Evolutionary conservation across 2,797 vertebrate genomes (phyloP).

Genomic region (Prionace glauca): DNA sequence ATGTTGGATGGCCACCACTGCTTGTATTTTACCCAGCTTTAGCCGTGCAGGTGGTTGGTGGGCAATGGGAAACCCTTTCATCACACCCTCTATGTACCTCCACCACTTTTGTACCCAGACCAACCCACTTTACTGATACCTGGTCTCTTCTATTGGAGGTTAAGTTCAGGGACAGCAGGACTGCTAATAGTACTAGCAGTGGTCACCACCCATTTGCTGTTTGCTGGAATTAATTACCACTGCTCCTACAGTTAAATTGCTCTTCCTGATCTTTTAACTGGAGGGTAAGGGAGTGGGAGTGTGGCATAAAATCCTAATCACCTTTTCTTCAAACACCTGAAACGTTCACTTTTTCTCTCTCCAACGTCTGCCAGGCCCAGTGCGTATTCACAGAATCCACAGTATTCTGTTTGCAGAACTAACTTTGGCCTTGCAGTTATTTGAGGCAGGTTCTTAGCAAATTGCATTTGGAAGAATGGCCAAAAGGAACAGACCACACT

Average conservation of each 20-base stretch:
- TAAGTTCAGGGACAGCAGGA: no score
- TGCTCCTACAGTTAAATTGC: not conserved
- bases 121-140: no score
- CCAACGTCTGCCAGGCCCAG: not conserved
- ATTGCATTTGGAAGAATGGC: not conserved
- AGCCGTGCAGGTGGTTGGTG: no score
- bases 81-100: no score
- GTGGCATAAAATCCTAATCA: not conserved
- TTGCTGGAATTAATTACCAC: not conserved
- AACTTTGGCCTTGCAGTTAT: not conserved
- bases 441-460: not conserved
- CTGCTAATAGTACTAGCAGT: no score
- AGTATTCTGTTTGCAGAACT: not conserved
- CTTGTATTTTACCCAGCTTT: no score
- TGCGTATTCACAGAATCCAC: not conserved
- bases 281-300: no score
- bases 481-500: not conserved
- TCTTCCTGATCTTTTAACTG: not conserved
- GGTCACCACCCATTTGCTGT: no score
- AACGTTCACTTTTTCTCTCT: not conserved
- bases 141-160: no score
- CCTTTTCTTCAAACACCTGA: not conserved
- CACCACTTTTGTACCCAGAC: no score
- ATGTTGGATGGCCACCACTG: no score
- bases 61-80: no score